Base-by-base conservation (phyloP, 2,888 invertebrate species). In the Sphaerophoria taeniata region DNA sequence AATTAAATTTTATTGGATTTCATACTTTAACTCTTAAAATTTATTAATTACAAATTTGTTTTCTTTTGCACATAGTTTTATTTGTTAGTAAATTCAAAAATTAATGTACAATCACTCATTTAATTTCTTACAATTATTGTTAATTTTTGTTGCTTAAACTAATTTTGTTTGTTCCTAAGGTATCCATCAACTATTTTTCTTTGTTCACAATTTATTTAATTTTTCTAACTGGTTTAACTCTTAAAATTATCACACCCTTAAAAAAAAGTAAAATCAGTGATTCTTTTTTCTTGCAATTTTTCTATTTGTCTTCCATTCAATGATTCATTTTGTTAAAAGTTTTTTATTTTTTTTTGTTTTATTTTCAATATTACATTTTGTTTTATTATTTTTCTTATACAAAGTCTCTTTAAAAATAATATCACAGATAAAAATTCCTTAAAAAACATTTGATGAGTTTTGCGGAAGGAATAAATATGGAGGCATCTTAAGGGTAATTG, bases 341-440 rank as follows among this genome's bases (percentile, higher is more conserved):
- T 73, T 70, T 11, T 72, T 34, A 34, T 61, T 43, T 43, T 43
- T 43, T 43, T 43, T 43, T 9, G 9, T 39, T 43, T 43, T 43
- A 43, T 6, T 43, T 9, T 43, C 58, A 49, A 63, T 49, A 61
- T 60, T 24, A 14, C 60, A 47, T 78, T 72, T 60, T 39, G 31
- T 70, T 73, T 51, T 58, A 2, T 39, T 49, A 51, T 70, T 69
- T 34, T 70, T 69, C 67, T 83, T 73, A 74, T 79, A 84, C 83
- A 84, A 84, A 84, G 79, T 84, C 80, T 87, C 81, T 87, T 88
- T 88, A 88, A 84, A 88, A 88, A 88, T 88, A 88, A 88, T 88
- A 88, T 88, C 88, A 88, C 88, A 88, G 88, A 88, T 88, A 88
- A 88, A 84, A 88, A 88, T 87, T 87, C 82, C 87, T 86, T 87